These are phyloP conservation scores for Tetraneura akinire DNA, from an alignment of 1,140 invertebrate genomes.

Conservation along the genomic window DNA sequence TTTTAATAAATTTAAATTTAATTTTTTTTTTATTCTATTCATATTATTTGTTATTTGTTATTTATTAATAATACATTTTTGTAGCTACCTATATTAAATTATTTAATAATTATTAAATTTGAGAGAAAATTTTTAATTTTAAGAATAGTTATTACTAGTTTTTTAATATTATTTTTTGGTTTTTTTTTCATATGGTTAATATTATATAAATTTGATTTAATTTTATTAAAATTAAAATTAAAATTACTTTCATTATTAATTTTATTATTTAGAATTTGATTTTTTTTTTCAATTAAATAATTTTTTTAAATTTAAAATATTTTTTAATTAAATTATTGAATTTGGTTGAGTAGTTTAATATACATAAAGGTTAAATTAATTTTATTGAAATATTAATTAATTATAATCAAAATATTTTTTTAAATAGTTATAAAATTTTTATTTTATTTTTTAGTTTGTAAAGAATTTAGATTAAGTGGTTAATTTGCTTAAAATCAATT, in stretches of 20 bases:
- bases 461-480: too few relatives aligned
- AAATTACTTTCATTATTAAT: too few relatives aligned
- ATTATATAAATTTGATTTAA: neutral
- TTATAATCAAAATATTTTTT: neutral
- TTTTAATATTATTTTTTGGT: constrained; percentile 8
- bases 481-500: too few relatives aligned
- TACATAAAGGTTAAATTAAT: neutral
- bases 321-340: neutral
- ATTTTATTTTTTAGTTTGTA: neutral
- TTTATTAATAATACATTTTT: neutral
- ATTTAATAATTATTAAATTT: constrained; percentile 12
- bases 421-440: too few relatives aligned
- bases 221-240: too few relatives aligned
- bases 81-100: neutral
- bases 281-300: constrained; percentile 9
- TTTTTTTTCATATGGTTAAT: constrained; percentile 18
- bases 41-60: constrained; percentile 8
- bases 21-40: constrained; percentile 12
- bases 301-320: neutral
- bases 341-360: too few relatives aligned
- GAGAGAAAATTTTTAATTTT: constrained; percentile 7
- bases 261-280: too few relatives aligned
- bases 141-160: neutral
- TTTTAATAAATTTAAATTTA: neutral
- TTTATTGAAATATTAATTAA: neutral